Evolutionary conservation across 1,140 invertebrate species (phyloP).

Genomic region (Pseudomyrmex flavicornis): DNA sequence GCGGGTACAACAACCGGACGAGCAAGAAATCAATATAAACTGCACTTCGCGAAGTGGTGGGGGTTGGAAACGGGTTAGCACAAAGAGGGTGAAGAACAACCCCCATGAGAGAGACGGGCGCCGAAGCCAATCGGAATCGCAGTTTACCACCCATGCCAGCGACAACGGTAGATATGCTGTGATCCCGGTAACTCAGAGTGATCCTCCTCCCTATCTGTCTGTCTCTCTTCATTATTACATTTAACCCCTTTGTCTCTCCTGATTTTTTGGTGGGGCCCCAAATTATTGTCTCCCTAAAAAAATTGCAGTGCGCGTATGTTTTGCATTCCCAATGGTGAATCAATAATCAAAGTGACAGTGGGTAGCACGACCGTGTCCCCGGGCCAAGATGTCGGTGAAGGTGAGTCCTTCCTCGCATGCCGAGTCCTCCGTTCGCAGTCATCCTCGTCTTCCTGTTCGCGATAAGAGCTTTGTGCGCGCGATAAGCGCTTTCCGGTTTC

Average conservation of each 20-base stretch:
- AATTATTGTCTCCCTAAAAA: background rate
- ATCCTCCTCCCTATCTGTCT: slow-evolving; percentile 23
- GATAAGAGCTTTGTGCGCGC: too few relatives aligned
- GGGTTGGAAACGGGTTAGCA: slow-evolving; percentile 75
- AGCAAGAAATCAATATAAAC: slow-evolving; percentile 68
- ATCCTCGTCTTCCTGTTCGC: too few relatives aligned
- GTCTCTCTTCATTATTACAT: background rate
- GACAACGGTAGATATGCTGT: slow-evolving; percentile 68
- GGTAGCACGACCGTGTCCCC: slow-evolving; percentile 68
- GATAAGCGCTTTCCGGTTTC: too few relatives aligned
- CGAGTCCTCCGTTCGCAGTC: too few relatives aligned
- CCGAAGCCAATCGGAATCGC: slow-evolving; percentile 48
- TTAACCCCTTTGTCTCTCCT: background rate
- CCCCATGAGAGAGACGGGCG: slow-evolving; percentile 66
- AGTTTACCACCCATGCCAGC: slow-evolving; percentile 52
- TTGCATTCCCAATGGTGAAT: slow-evolving; percentile 65
- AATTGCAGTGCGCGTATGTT: background rate
- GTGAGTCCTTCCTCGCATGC: slow-evolving; percentile 71
- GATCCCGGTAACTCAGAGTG: slow-evolving; percentile 21
- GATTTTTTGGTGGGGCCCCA: background rate
- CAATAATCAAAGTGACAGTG: slow-evolving; percentile 74
- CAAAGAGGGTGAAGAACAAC: slow-evolving; percentile 74
- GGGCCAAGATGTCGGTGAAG: slow-evolving; percentile 83
- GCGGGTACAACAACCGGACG: slow-evolving; percentile 72
- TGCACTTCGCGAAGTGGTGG: background rate